phyloP scores from a whole-genome alignment of 2,113 vertebrate species.

The Eudorcas thomsonii region DNA sequence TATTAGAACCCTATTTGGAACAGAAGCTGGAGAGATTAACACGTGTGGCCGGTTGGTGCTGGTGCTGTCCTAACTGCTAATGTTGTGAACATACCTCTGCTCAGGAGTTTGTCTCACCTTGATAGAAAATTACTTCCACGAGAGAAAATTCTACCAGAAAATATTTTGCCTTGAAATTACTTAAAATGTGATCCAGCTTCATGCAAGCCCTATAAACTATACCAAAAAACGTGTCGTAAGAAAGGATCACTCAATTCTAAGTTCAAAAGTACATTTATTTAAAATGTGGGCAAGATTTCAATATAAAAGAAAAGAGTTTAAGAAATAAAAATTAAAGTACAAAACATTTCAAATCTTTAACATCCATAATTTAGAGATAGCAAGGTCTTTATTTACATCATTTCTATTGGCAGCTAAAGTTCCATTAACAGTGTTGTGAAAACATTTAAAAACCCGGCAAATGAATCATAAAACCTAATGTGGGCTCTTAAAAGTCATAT shows the following conservation, averaged over 20 bases:
- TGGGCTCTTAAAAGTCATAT: conserved; percentile 78
- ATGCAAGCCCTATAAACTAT: neutral
- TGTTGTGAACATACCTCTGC: neutral
- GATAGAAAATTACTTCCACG: neutral
- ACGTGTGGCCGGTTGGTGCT: accelerated
- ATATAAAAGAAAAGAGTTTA: conserved; percentile 87
- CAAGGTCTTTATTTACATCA: conserved; percentile 83
- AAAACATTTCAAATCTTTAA: conserved; percentile 84
- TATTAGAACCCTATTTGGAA: accelerated
- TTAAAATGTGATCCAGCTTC: neutral
- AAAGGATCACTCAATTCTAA: conserved; percentile 74
- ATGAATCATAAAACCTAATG: conserved; percentile 78
- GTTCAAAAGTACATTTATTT: conserved; percentile 87
- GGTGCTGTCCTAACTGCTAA: too few species aligned
- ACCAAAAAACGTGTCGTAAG: neutral
- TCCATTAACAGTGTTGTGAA: conserved; percentile 75
- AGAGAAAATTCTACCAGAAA: neutral
- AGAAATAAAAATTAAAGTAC: conserved; percentile 88
- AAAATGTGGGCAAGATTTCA: conserved; percentile 82
- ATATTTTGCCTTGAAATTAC: neutral
- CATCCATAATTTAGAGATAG: conserved; percentile 86
- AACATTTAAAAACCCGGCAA: conserved; percentile 78
- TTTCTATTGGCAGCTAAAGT: conserved; percentile 74
- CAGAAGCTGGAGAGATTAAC: accelerated
- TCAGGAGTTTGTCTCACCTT: neutral